Percentiles rank a stretch among this genome's conserved stretches.
These are phyloP conservation scores for Pitangus sulphuratus DNA, from an alignment of 2,797 vertebrate genomes.

Conservation along the genomic window DNA sequence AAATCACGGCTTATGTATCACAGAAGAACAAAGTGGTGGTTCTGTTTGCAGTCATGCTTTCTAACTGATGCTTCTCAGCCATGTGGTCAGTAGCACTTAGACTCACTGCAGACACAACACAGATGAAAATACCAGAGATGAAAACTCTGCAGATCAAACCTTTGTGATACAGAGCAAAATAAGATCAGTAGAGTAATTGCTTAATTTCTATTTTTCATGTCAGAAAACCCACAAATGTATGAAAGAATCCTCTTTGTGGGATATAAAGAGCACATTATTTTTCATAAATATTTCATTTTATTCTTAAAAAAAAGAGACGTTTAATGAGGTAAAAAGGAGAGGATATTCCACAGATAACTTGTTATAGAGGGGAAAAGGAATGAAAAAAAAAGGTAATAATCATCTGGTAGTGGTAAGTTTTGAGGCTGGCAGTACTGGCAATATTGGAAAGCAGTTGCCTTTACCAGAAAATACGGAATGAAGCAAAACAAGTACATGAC, in stretches of 20 bases:
- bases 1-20: neutral
- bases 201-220: neutral
- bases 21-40: neutral
- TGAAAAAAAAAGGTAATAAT: neutral
- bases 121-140: neutral
- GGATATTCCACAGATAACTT: neutral
- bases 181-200: neutral
- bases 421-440: neutral
- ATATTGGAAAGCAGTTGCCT: neutral
- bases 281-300: neutral
- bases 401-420: neutral
- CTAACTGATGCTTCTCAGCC: neutral
- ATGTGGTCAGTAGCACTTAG: neutral
- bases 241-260: neutral
- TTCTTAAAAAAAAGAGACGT: neutral
- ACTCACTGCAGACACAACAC: neutral
- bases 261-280: neutral
- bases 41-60: neutral
- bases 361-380: neutral
- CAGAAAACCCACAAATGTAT: neutral
- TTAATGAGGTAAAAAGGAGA: neutral
- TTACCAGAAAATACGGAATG: neutral
- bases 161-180: neutral
- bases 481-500: neutral
- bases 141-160: neutral